Base-by-base conservation (phyloP, 2,888 invertebrate genomes). In the Cryptophagus acutangulus region DNA sequence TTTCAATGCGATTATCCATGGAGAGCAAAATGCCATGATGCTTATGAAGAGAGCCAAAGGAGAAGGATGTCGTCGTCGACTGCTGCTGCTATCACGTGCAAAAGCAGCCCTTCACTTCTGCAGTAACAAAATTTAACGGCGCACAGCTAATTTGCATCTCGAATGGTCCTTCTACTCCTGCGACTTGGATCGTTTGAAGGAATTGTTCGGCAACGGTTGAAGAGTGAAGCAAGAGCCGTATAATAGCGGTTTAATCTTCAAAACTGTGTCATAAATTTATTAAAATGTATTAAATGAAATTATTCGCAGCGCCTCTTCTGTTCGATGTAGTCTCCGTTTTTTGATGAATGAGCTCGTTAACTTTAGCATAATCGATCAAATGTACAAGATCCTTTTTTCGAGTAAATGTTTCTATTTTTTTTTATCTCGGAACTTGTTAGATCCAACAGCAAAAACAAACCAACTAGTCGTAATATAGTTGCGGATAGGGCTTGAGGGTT, bases 281-380 rank as follows among this genome's bases (percentile, higher is more conserved):
- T 65, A 65, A 64, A 67, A 67, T 63, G 62, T 65, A 63, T 65
- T 62, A 65, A 67, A 63, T 57, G 61, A 62, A 66, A 66, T 66
- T 61, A 65, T 63, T 62, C 61, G 59, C 53, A 55, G 53, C 36
- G 45, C 43, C 44, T 43, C 45, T 43, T 40, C 46, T 25, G 41
- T 8, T 41, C 43, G 43, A 49, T 51, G n/a, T n/a, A n/a, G n/a
- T n/a, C n/a, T n/a, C n/a, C n/a, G n/a, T n/a, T n/a, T n/a, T n/a
- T n/a, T n/a, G n/a, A n/a, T n/a, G n/a, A n/a, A n/a, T n/a, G n/a
- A n/a, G n/a, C n/a, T n/a, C n/a, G n/a, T n/a, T n/a, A n/a, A n/a
- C n/a, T n/a, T n/a, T n/a, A n/a, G n/a, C n/a, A n/a, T n/a, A n/a
- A n/a, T n/a, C n/a, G n/a, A n/a, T n/a, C n/a, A n/a, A n/a, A n/a